Base-by-base conservation (phyloP, 2,888 invertebrate genomes). In the Hirtodrosophila trivittata region DNA sequence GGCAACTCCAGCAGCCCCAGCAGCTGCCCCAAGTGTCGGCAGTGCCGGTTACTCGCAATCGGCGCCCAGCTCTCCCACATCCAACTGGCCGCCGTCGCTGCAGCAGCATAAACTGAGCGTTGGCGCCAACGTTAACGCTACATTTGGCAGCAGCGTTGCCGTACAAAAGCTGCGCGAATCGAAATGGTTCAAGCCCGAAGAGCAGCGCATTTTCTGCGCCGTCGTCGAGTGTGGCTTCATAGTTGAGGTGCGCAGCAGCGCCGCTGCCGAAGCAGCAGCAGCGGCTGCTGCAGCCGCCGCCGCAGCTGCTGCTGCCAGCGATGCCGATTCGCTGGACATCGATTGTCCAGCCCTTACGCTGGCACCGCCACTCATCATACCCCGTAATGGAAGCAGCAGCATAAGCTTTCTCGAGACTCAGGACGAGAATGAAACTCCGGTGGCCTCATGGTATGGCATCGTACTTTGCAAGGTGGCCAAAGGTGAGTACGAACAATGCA, bases 181-280 rank as follows among this genome's bases (percentile, higher is more conserved):
- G 66, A 95, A 95, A 92, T 95, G 95, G 95, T 94, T 95, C 88
- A 93, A 92, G 75, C 93, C 93, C 75, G 93, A 94, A 80, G 94
- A 95, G 91, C 92, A 93, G 87, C 93, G 93, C 82, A 93, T 94
- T 77, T 92, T 95, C 75, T 94, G 94, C 89, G 94, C 94, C 52
- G 94, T 94, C 57, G 92, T 94, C 84, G 94, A 94, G 90, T 92
- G 94, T 35, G 95, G 95, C 54, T 95, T 95, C 90, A 93, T 95
- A 76, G 92, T 95, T 68, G 94, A 95, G 89, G 92, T 93, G 59
- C 92, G 93, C 69, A 87, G 78, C 72, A 86, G 72, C 51, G 93
- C 93, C 43, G 87, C 86, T 9, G 66, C 77, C 26, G 51, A 73
- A 43, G 77, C 68, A 6, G 76, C 72, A 1, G 72, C 74, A 7